Base-by-base conservation (phyloP, 2,888 invertebrate genomes). In the Zaprionus lineosus region DNA sequence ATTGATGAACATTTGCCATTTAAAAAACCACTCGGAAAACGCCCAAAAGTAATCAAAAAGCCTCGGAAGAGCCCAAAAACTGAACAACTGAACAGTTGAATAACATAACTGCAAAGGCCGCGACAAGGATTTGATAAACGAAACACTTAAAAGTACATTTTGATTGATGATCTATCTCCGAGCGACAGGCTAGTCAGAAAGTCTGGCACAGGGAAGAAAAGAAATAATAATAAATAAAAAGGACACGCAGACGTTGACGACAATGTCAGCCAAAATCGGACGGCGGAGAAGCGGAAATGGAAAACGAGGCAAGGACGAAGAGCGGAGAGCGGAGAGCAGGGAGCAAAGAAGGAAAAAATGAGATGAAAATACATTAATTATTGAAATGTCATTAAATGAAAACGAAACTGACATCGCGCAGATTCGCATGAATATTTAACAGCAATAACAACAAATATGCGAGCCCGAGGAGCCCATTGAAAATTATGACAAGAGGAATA, bases 331-430 rank as follows among this genome's bases (percentile, higher is more conserved):
- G 21, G 21, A 21, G 21, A 21, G 21, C 18, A n/a, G n/a, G n/a
- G n/a, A 31, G 18, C 28, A 37, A 19, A 55, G 7, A 21, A 3
- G 7, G 21, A 5, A 46, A 66, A 65, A 65, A 69, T 67, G 63
- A 55, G 72, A 65, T 62, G 59, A 66, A 77, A 74, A 63, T 66
- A 84, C 87, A 87, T 88, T 87, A 88, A 88, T 87, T 87, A 87
- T 87, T 86, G 88, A 87, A 83, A 84, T 88, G 86, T 85, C 87
- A 86, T 84, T 87, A 85, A 74, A 78, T 60, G 63, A 61, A 67
- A 67, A 60, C 71, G 69, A 39, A 44, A 46, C 81, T 84, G 76
- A 77, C 76, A 59, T 53, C 55, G 65, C 65, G 46, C 66, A 76
- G 74, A 84, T 86, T 84, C 82, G 78, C 74, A 75, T 86, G 87